Percentiles rank a stretch among this genome's conserved stretches.
Evolutionary conservation across 1,140 invertebrate genomes (phyloP).

Genomic region (Danaus melanippus): DNA sequence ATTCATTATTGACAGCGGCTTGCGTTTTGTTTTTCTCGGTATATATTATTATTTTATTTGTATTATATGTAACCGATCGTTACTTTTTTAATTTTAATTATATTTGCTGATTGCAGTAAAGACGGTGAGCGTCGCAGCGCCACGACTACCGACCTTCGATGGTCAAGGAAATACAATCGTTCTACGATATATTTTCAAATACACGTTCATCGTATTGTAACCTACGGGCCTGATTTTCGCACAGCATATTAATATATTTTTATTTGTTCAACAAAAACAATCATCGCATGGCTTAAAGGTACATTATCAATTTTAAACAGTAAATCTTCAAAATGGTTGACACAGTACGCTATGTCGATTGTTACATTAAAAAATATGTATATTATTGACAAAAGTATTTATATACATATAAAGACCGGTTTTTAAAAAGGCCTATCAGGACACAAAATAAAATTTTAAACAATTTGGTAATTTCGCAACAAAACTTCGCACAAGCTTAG

Average conservation of each 20-base stretch:
- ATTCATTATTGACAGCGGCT: conserved; percentile 29
- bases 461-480: conserved; percentile 29
- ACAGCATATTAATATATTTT: conserved; percentile 32
- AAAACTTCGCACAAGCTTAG: conserved; percentile 43
- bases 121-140: conserved; percentile 37
- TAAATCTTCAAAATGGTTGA: background rate
- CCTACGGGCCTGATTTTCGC: conserved; percentile 43
- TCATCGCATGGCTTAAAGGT: conserved; percentile 40
- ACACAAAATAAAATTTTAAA: too few species aligned
- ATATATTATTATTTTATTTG: too few species aligned
- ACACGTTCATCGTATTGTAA: conserved; percentile 46
- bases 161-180: conserved; percentile 61
- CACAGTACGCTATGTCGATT: background rate
- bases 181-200: conserved; percentile 49
- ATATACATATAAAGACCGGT: too few species aligned
- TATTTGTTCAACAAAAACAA: conserved; percentile 25
- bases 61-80: background rate
- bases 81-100: conserved; percentile 32
- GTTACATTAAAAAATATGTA: too few species aligned
- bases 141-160: conserved; percentile 49
- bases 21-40: background rate
- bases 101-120: conserved; percentile 23
- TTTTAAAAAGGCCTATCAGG: too few species aligned
- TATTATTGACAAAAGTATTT: too few species aligned
- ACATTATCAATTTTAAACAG: background rate